These are phyloP conservation scores for Oasisia sp. DNA, from an alignment of 2,888 invertebrate species.

Conservation along the genomic window DNA sequence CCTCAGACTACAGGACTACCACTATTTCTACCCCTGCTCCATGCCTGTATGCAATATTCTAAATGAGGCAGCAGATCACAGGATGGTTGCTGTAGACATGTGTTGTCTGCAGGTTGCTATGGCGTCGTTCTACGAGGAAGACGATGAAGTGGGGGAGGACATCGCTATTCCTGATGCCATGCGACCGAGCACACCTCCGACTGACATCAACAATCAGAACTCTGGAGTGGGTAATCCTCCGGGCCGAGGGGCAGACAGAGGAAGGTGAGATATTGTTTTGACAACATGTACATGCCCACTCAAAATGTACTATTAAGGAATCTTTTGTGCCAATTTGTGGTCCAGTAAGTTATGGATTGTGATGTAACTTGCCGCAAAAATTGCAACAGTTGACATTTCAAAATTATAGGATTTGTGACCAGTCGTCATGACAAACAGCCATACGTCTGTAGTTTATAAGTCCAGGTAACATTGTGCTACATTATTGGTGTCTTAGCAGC, in stretches of 20 bases:
- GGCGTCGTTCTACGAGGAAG: conserved; percentile 29
- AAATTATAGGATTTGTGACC: neutral
- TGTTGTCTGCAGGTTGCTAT: conserved; percentile 25
- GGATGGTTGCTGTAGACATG: neutral
- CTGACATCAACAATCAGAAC: neutral
- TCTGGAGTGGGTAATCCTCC: neutral
- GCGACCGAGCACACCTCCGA: neutral
- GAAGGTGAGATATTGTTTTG: neutral
- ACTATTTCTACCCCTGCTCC: too few relatives aligned
- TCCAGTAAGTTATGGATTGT: too few relatives aligned
- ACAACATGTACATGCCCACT: neutral
- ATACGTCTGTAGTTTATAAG: neutral
- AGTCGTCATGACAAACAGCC: neutral
- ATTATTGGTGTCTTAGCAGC: neutral
- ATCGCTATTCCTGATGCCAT: neutral
- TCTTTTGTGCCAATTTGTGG: too few relatives aligned
- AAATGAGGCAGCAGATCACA: neutral
- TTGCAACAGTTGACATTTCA: neutral
- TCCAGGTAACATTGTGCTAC: neutral
- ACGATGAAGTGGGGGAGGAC: neutral
- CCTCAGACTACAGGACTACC: too few relatives aligned
- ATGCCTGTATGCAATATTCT: too few relatives aligned
- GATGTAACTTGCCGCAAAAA: too few relatives aligned
- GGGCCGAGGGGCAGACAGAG: neutral
- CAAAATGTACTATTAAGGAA: too few relatives aligned